Evolutionary conservation across 2,888 invertebrate genomes (phyloP).

Genomic region (Smittia sp.): DNA sequence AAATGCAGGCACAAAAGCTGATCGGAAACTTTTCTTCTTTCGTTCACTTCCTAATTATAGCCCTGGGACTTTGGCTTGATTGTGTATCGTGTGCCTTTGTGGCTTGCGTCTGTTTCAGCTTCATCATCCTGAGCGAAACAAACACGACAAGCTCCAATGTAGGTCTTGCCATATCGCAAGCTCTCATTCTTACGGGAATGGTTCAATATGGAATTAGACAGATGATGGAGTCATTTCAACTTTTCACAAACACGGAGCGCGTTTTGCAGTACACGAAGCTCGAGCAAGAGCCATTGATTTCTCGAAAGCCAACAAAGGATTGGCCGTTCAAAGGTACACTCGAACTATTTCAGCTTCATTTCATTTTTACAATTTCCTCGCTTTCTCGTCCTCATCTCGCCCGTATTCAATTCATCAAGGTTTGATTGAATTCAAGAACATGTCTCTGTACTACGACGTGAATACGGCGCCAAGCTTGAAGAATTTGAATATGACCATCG

Average conservation of each 20-base stretch:
- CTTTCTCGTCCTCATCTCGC: slow-evolving; percentile 54
- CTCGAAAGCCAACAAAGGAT: slow-evolving; percentile 57
- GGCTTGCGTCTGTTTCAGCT: slow-evolving; percentile 62
- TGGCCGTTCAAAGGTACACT: slow-evolving; percentile 66
- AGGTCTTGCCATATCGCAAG: slow-evolving; percentile 66
- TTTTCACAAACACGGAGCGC: slow-evolving; percentile 72
- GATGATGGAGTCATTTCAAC: slow-evolving; percentile 67
- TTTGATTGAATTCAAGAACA: slow-evolving; percentile 55
- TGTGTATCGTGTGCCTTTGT: slow-evolving; percentile 67
- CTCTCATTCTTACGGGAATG: slow-evolving; percentile 68
- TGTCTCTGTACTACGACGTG: slow-evolving; percentile 61
- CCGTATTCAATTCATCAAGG: slow-evolving; percentile 47
- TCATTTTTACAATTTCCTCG: background rate
- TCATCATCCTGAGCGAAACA: slow-evolving; percentile 62
- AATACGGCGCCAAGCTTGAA: slow-evolving; percentile 67
- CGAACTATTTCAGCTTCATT: slow-evolving; percentile 55
- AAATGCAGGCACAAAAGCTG: background rate
- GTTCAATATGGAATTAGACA: slow-evolving; percentile 68
- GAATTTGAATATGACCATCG: slow-evolving; percentile 65
- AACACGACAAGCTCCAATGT: slow-evolving; percentile 63
- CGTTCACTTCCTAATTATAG: slow-evolving; percentile 53
- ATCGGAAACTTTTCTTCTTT: slow-evolving; percentile 28
- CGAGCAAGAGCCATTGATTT: slow-evolving; percentile 57
- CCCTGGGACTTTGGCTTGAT: slow-evolving; percentile 75
- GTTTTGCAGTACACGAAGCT: slow-evolving; percentile 70